These are phyloP conservation scores for Aurelia sp. DNA, from an alignment of 30 jellyfish, hydroid and myxozoan species.

Conservation along the genomic window DNA sequence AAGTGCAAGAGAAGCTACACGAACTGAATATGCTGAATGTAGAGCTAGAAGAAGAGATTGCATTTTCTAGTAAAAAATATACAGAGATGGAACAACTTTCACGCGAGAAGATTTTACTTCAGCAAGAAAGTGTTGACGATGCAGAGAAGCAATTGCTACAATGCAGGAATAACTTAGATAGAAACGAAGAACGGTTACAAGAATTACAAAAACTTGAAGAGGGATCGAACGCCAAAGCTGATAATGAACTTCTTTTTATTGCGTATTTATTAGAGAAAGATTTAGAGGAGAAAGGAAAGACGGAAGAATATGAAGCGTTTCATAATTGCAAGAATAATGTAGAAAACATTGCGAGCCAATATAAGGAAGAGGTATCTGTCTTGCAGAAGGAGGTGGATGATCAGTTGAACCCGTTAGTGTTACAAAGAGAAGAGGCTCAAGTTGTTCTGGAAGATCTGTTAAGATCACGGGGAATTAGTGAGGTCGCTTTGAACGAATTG, in stretches of 20 bases:
- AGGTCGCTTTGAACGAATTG: constrained; percentile 83
- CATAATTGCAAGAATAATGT: constrained; percentile 67
- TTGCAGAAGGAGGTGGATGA: constrained; percentile 59
- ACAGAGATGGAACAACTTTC: constrained; percentile 76
- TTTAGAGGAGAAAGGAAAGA: constrained; percentile 55
- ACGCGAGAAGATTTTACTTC: constrained; percentile 76
- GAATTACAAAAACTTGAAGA: constrained; percentile 80
- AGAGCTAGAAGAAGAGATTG: constrained; percentile 66
- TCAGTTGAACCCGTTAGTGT: constrained; percentile 74
- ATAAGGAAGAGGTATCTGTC: constrained; percentile 70
- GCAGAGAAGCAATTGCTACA: constrained; percentile 88
- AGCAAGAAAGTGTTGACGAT: constrained; percentile 88
- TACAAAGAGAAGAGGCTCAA: constrained; percentile 85
- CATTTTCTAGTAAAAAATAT: constrained; percentile 48
- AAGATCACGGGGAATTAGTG: constrained; percentile 92
- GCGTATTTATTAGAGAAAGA: constrained; percentile 91
- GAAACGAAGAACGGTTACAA: constrained; percentile 73
- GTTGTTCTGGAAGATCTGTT: constrained; percentile 92
- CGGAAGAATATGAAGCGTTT: constrained; percentile 39
- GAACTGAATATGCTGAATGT: constrained; percentile 67
- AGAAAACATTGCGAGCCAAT: constrained; percentile 71
- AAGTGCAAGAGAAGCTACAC: constrained; percentile 63
- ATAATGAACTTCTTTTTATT: constrained; percentile 83
- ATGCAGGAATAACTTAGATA: constrained; percentile 63
- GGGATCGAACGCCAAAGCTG: constrained; percentile 83